Evolutionary conservation across 2,113 vertebrate species (phyloP), one percentile per base, ranked within the genome.

Genomic region (Amazona guildingii): DNA sequence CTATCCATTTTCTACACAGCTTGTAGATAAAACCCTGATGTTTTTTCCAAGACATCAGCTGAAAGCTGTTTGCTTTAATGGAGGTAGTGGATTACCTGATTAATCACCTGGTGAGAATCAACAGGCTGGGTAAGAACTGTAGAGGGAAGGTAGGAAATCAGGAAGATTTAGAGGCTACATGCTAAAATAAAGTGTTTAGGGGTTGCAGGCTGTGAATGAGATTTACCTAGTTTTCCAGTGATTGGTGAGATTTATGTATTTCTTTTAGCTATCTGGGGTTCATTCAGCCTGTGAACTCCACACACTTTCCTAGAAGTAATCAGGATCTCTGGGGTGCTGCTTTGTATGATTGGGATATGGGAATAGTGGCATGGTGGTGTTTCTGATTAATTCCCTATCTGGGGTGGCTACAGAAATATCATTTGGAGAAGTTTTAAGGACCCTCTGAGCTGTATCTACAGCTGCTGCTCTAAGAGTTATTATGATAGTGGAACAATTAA

Each of bases 281-380:
- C 10, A 3, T 37, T 18, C 2, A 27, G 16, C 3, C 10, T 83
- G 20, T 3, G 4, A 68, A 11, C 10, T 70, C 23, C 4, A 27
- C 2, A 4, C 1, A 1, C 2, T 61, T 68, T 62, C 19, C 7
- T 33, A n/a, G 29, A 33, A 33, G 27, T 18, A 37, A 2, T 18
- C 10, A 9, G 11, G 11, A 82, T 43, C 2, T 59, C 29, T 54
- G 5, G 6, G 12, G 11, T 35, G n/a, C 9, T 52, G 17, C 27
- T 83, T 51, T 52, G 5, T 64, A 17, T 49, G 43, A 29, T 0
- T 46, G 25, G 16, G 10, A 72, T 19, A 13, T 49, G 20, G 9
- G 25, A 75, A 49, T 8, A 44, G 27, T 8, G 9, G 9, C 2
- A 18, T 35, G 24, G 3, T 8, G 2, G 1, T 59, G 46, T 49